Conservation (phyloP, 2,113 vertebrate species). For the Sinocyclocheilus rhinocerous region DNA sequence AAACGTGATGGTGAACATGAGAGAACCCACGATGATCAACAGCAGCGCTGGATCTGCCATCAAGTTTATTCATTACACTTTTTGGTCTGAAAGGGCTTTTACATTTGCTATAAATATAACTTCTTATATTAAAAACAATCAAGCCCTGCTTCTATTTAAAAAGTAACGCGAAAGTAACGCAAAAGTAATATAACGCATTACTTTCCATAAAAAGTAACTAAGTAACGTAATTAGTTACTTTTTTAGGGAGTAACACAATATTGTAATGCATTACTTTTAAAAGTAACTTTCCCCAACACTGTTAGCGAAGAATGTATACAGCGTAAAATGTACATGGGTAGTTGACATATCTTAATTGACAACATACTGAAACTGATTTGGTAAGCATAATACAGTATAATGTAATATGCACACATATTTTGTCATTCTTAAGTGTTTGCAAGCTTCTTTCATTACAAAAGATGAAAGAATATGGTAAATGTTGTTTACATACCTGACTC, state of each 20-base stretch:
- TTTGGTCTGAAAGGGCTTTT: too few relatives aligned
- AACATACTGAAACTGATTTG: background rate
- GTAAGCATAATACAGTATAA: background rate
- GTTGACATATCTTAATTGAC: background rate
- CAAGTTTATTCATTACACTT: too few relatives aligned
- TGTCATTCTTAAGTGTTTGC: background rate
- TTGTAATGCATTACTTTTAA: too few relatives aligned
- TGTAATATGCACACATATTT: background rate
- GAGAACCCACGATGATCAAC: constrained; percentile 71
- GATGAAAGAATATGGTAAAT: background rate
- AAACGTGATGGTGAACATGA: constrained; percentile 79
- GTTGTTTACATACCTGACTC: constrained; percentile 70
- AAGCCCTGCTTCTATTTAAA: too few relatives aligned
- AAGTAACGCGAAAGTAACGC: too few relatives aligned
- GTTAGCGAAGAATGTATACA: background rate
- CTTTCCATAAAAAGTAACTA: too few relatives aligned
- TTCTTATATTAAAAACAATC: too few relatives aligned
- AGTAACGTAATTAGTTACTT: too few relatives aligned
- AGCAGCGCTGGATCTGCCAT: constrained; percentile 76
- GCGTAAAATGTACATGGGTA: background rate
- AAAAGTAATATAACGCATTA: too few relatives aligned
- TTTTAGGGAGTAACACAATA: too few relatives aligned
- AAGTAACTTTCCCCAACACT: too few relatives aligned
- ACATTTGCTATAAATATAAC: too few relatives aligned
- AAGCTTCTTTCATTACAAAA: background rate